Evolutionary conservation across 37 sponge, comb jelly and placozoan species (phyloP), one percentile per base, ranked within the genome.

Genomic region (Diacarnus erythraeanus): DNA sequence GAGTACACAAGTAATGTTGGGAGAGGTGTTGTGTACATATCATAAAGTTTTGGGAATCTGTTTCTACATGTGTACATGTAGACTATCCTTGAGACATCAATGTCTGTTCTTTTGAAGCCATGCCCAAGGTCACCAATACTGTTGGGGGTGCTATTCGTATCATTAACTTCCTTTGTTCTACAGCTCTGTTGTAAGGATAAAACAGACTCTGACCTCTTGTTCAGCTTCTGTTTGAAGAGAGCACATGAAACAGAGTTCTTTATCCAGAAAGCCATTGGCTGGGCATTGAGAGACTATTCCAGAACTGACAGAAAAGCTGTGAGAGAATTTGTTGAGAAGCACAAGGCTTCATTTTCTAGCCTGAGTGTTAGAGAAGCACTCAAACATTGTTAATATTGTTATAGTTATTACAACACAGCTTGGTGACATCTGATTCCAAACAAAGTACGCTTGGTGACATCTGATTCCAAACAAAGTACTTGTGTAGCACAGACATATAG

Each of bases 221-320:
- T 88, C 51, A 37, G 26, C 9, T 91, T 74, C 72, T 88, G 92
- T 74, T 40, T 88, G 41, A 37, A 21, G 41, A 59, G 84, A 26
- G 74, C 70, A 1, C 42, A 58, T 35, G 92, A 91, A 66, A 77
- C 60, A 63, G 92, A 91, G 57, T 87, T 91, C 77, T 91, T 91
- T 72, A 91, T 91, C 67, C 76, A 76, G 21, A 91, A 91, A 64
- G 92, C 92, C 9, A 91, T 91, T 54, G 92, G 92, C 20, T 91
- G 92, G 92, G 84, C 84, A n/a, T 72, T 91, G 36, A 69, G 92
- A 59, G 51, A 87, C 27, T 83, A 91, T 71, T 34, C 71, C 34
- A 56, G 71, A 34, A 57, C 74, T 21, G 60, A 78, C 71, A 68
- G 58, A 30, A 33, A 12, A 9, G 88, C 84, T 25, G 84, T 91